These are phyloP conservation scores for Hylia prasina DNA, from an alignment of 2,113 vertebrate genomes.

Conservation along the genomic window DNA sequence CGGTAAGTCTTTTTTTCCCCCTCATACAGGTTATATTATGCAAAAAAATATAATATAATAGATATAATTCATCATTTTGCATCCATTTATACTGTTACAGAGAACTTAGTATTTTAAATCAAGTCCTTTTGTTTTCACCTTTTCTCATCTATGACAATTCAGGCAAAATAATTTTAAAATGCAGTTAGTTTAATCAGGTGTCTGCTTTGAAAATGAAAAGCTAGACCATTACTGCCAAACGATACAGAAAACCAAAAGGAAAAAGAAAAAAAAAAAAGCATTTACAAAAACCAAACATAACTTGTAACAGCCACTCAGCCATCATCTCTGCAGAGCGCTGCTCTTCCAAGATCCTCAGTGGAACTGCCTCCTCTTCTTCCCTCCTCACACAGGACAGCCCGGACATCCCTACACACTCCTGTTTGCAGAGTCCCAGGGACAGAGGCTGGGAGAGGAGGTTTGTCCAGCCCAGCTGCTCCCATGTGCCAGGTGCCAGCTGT, in stretches of 20 bases:
- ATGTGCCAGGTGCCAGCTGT: neutral
- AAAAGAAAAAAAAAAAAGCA: neutral
- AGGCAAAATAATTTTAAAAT: neutral
- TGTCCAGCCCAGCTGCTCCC: neutral
- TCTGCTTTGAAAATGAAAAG: neutral
- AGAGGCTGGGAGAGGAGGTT: neutral
- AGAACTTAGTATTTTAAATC: neutral
- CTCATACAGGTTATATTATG: neutral
- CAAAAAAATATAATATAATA: neutral
- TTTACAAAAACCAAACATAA: slow-evolving; percentile 67
- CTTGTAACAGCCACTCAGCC: slow-evolving; percentile 70
- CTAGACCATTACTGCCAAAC: neutral
- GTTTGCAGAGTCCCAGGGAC: neutral
- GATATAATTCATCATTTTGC: neutral
- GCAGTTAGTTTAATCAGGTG: neutral
- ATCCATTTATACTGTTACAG: neutral
- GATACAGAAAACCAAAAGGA: neutral
- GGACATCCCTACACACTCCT: slow-evolving; percentile 51
- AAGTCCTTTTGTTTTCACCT: slow-evolving; percentile 3
- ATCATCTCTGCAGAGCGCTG: slow-evolving; percentile 68
- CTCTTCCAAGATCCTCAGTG: slow-evolving; percentile 66
- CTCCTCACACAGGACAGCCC: slow-evolving; percentile 58
- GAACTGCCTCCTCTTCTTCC: slow-evolving; percentile 60
- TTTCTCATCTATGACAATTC: neutral
- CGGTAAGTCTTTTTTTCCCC: neutral